Percentiles rank a stretch among this genome's conserved stretches.
These are phyloP conservation scores for Brachionus plicatilis DNA, from an alignment of 1,140 invertebrate genomes.

Conservation along the genomic window DNA sequence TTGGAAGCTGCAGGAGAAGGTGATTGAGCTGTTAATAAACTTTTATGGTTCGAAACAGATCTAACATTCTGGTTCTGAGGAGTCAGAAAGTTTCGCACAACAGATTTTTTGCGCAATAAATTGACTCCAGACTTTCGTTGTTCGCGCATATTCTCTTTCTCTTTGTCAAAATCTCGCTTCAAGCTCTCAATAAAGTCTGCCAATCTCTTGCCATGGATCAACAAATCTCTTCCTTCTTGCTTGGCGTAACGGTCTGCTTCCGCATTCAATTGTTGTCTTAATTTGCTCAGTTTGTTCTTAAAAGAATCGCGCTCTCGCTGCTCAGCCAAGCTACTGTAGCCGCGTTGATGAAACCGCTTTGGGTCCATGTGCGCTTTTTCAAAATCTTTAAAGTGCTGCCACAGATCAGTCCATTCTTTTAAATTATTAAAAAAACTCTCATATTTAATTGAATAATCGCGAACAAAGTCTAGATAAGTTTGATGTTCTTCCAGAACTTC, in stretches of 20 bases:
- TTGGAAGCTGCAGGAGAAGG: neutral
- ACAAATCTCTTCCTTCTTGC: neutral
- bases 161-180: neutral
- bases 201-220: neutral
- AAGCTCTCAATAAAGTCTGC: neutral
- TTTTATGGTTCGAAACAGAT: neutral
- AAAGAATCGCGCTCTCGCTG: neutral
- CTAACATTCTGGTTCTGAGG: neutral
- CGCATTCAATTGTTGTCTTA: neutral
- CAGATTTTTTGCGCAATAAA: neutral
- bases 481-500: conserved; percentile 5
- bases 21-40: neutral
- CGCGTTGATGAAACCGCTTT: conserved; percentile 15
- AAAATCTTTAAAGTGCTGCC: neutral
- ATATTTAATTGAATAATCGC: neutral
- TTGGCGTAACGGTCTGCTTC: neutral
- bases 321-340: conserved; percentile 12
- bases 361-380: conserved; percentile 20
- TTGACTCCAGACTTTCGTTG: neutral
- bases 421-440: neutral
- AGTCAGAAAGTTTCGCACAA: neutral
- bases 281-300: neutral
- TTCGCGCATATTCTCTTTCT: conserved; percentile 2
- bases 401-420: neutral
- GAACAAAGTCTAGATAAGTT: neutral